Conservation (phyloP, 1,140 invertebrate genomes). For the Drosophila ironensis region DNA sequence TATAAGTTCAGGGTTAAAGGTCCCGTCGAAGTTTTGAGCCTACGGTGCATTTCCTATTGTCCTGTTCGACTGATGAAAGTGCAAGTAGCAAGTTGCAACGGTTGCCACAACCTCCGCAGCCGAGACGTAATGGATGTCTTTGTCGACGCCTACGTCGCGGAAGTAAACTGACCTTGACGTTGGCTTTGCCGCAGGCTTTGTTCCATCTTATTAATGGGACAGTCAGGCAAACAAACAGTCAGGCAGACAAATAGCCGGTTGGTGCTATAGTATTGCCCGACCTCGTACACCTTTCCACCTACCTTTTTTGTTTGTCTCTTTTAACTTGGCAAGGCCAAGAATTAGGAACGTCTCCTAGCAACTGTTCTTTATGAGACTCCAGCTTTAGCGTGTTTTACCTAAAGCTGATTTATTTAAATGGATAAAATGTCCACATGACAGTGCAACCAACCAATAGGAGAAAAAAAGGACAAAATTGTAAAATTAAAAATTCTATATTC, state of each 20-base stretch:
- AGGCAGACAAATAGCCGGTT: neutral
- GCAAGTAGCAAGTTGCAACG: conserved; percentile 47
- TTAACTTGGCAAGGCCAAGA: too few species aligned
- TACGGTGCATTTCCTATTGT: conserved; percentile 42
- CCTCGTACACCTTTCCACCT: too few species aligned
- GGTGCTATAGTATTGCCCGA: too few species aligned
- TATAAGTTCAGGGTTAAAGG: conserved; percentile 59
- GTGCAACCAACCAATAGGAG: too few species aligned
- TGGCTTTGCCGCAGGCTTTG: conserved; percentile 36
- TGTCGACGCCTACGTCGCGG: conserved; percentile 55
- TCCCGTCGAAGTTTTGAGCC: conserved; percentile 30
- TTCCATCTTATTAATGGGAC: conserved; percentile 65
- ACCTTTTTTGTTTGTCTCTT: too few species aligned
- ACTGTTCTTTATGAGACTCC: too few species aligned
- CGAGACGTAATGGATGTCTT: conserved; percentile 52
- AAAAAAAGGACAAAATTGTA: too few species aligned
- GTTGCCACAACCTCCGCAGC: conserved; percentile 38
- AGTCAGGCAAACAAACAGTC: conserved; percentile 12
- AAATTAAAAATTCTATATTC: too few species aligned
- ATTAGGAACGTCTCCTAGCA: too few species aligned
- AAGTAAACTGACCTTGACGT: conserved; percentile 75
- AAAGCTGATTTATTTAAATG: too few species aligned
- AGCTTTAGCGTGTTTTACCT: too few species aligned
- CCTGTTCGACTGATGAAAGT: conserved; percentile 33
- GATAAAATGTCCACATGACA: too few species aligned